These are phyloP conservation scores for Caenorhabditis uteleia DNA, from an alignment of 2,888 invertebrate species.

Conservation along the genomic window DNA sequence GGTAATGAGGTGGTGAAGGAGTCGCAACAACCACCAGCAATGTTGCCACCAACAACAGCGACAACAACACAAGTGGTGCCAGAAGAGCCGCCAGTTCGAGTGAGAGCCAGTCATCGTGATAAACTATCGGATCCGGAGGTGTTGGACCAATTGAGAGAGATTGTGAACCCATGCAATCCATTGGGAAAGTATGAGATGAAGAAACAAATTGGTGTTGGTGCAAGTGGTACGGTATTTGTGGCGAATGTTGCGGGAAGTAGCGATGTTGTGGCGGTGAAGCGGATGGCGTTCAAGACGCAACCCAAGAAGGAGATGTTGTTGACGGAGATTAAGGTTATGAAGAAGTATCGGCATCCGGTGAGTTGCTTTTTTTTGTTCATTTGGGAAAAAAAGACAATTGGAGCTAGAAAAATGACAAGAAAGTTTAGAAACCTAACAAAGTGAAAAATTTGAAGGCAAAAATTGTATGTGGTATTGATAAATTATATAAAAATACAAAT, in stretches of 20 bases:
- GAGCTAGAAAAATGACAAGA: neutral
- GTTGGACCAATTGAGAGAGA: constrained; percentile 50
- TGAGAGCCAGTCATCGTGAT: constrained; percentile 41
- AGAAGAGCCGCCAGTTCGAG: constrained; percentile 46
- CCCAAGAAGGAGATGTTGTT: constrained; percentile 92
- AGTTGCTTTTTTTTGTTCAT: constrained; percentile 3
- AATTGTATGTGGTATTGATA: too few species aligned
- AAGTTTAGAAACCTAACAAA: too few species aligned
- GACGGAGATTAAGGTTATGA: constrained; percentile 88
- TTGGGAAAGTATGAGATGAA: constrained; percentile 81
- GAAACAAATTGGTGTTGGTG: constrained; percentile 84
- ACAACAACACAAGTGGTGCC: neutral
- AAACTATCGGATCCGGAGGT: constrained; percentile 58
- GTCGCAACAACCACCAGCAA: constrained; percentile 4
- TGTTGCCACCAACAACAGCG: constrained; percentile 5
- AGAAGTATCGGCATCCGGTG: constrained; percentile 84
- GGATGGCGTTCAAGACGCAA: constrained; percentile 91
- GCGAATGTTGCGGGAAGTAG: constrained; percentile 51
- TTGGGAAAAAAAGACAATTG: neutral
- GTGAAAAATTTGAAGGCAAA: too few species aligned
- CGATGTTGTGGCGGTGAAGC: constrained; percentile 87
- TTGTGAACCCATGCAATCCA: constrained; percentile 78
- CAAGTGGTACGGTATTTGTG: constrained; percentile 68
- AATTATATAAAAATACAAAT: too few species aligned
- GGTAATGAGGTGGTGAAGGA: constrained; percentile 8